Percentiles rank a stretch among this genome's conserved stretches.
Conservation (phyloP, 1,140 invertebrate genomes). For the Drosophila pallidifrons region DNA sequence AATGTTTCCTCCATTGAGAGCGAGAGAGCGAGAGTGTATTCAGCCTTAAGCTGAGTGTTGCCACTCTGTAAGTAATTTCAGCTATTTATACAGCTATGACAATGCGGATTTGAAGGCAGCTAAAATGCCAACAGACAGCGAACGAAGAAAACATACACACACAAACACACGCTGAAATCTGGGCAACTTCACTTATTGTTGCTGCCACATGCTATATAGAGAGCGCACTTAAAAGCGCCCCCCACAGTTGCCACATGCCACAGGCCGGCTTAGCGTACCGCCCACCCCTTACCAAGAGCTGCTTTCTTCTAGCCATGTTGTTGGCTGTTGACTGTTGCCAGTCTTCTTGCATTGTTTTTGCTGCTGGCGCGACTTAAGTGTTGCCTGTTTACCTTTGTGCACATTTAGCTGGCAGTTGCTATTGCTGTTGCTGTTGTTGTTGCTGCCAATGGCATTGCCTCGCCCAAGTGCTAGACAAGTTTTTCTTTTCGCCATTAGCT, state of each 20-base stretch:
- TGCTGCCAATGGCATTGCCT: conserved; percentile 50
- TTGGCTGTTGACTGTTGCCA: conserved; percentile 11
- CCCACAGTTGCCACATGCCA: conserved; percentile 35
- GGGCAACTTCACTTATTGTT: conserved; percentile 31
- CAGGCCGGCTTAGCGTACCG: conserved; percentile 4
- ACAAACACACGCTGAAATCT: conserved; percentile 30
- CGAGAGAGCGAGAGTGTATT: conserved; percentile 9
- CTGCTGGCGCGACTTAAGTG: conserved; percentile 68
- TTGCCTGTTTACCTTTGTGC: conserved; percentile 73
- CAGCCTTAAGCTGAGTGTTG: conserved; percentile 24
- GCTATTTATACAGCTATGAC: conserved; percentile 81
- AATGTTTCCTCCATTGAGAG: conserved; percentile 11
- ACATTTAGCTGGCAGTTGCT: conserved; percentile 69
- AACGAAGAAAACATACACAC: neutral
- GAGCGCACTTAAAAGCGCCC: conserved; percentile 43
- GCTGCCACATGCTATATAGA: conserved; percentile 17
- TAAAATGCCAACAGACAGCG: conserved; percentile 55
- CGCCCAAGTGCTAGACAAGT: conserved; percentile 58
- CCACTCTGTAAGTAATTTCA: conserved; percentile 66
- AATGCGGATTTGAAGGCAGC: conserved; percentile 71
- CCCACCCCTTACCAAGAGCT: neutral
- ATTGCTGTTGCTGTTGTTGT: conserved; percentile 35
- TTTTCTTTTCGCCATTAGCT: conserved; percentile 51
- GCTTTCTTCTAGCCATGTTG: conserved; percentile 29
- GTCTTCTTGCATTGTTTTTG: conserved; percentile 69